A percentile compares a stretch with the other conserved stretches of the same genome.
These are phyloP conservation scores for Cyprinus carpio DNA, from an alignment of 2,113 vertebrate genomes.

Conservation along the genomic window DNA sequence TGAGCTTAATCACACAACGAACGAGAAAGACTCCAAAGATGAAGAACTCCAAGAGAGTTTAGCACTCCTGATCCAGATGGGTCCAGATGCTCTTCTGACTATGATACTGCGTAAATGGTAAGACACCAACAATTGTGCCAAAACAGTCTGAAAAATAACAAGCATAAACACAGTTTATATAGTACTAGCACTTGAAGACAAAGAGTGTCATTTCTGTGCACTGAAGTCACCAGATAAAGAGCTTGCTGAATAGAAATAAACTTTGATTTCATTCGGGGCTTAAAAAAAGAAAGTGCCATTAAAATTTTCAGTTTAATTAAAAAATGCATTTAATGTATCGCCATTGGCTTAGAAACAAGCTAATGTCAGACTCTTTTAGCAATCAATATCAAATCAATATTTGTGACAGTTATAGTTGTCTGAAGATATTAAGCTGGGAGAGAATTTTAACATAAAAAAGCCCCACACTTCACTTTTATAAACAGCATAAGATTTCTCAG, in stretches of 20 bases:
- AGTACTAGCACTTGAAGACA: neutral
- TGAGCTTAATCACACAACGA: constrained; percentile 63
- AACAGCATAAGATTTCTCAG: neutral
- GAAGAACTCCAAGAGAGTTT: constrained; percentile 89
- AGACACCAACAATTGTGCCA: constrained; percentile 58
- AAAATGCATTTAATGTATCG: neutral
- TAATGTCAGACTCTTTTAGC: neutral
- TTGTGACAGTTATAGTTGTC: neutral
- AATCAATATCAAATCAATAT: neutral
- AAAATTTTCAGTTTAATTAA: neutral
- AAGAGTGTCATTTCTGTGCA: neutral
- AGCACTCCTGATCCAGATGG: constrained; percentile 85
- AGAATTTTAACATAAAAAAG: neutral
- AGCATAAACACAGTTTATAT: neutral
- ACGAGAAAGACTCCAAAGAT: constrained; percentile 72
- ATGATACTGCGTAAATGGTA: constrained; percentile 92
- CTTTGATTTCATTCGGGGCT: neutral
- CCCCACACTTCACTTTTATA: neutral
- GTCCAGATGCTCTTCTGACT: constrained; percentile 88
- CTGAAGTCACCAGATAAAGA: neutral
- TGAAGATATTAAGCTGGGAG: neutral
- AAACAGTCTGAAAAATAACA: neutral
- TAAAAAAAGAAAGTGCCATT: neutral
- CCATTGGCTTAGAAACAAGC: neutral
- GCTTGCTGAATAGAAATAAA: neutral